These are phyloP conservation scores for Gopherus flavomarginatus DNA, from an alignment of 2,113 vertebrate species.

Conservation along the genomic window DNA sequence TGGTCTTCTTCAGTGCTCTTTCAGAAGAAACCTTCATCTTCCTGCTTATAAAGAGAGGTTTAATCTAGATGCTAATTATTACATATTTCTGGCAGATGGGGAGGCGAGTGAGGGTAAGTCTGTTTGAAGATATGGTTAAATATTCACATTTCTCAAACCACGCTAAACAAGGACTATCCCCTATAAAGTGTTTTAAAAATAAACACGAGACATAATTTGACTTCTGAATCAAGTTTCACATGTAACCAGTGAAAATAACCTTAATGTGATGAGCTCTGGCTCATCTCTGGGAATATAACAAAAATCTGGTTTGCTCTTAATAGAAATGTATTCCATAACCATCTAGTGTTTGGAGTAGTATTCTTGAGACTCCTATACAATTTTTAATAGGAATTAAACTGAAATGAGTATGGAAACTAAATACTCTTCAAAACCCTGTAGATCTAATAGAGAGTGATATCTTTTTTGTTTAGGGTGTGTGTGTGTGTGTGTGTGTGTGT, in stretches of 20 bases:
- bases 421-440: rapidly evolving
- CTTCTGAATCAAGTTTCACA: neutral
- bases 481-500: too few species aligned
- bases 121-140: neutral
- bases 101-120: constrained; percentile 77
- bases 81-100: constrained; percentile 88
- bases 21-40: constrained; percentile 80
- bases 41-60: constrained; percentile 75
- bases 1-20: constrained; percentile 87
- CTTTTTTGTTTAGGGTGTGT: neutral
- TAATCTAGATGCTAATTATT: constrained; percentile 83
- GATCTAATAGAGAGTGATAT: neutral
- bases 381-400: neutral
- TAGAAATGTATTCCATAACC: neutral
- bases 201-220: neutral
- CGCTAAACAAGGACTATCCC: neutral
- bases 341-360: neutral
- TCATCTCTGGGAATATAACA: neutral
- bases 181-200: neutral
- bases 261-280: neutral
- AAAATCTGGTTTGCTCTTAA: neutral
- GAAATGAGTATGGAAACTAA: neutral
- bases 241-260: neutral
- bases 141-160: neutral
- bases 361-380: neutral